A percentile compares a stretch with the other conserved stretches of the same genome.
Conservation (phyloP, 2,888 invertebrate genomes). For the Pseudococcus longispinus region DNA sequence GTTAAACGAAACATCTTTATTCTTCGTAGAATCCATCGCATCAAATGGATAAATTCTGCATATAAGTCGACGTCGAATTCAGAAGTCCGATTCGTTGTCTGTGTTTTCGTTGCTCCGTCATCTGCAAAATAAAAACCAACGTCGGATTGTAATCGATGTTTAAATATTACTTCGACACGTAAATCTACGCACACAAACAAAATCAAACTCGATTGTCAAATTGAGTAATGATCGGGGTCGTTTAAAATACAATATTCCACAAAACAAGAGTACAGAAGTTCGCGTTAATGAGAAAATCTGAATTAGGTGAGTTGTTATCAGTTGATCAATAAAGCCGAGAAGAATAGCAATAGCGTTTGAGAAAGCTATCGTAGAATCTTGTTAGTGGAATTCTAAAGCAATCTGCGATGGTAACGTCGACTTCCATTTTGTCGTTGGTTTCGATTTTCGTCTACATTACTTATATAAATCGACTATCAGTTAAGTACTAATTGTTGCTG, state of each 20-base stretch:
- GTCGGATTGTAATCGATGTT: background rate
- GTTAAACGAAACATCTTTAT: background rate
- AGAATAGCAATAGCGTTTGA: background rate
- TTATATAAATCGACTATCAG: no score
- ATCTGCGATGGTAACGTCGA: background rate
- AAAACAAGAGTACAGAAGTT: background rate
- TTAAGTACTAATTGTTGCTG: background rate
- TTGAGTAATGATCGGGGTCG: background rate
- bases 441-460: no score
- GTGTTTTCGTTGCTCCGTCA: conserved; percentile 95
- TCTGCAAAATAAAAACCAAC: conserved; percentile 65
- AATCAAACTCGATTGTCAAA: background rate
- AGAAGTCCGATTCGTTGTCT: conserved; percentile 89
- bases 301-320: background rate
- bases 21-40: background rate
- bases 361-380: background rate
- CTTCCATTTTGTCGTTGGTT: background rate
- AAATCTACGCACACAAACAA: background rate
- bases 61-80: conserved; percentile 77
- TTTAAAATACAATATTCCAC: background rate
- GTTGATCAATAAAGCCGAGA: background rate
- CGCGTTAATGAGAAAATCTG: background rate
- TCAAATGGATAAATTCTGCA: conserved; percentile 64
- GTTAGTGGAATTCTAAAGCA: background rate
- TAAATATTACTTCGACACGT: background rate